phyloP scores from a whole-genome alignment of 2,797 vertebrate species.

The Dryobates pubescens region DNA sequence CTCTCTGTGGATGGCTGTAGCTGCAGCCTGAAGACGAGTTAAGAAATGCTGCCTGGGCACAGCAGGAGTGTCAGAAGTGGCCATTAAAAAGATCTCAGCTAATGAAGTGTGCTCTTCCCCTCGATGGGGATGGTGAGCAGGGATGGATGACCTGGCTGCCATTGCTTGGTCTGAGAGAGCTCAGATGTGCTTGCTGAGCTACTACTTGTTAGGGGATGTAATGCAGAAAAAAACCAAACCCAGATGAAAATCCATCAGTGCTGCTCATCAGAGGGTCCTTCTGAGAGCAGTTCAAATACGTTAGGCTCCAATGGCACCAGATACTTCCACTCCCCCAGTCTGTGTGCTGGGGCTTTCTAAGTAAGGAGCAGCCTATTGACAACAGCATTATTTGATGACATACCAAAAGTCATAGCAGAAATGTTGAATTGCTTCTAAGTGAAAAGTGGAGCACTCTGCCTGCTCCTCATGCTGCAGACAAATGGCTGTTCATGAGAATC shows the following conservation, averaged over 20 bases:
- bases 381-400: neutral
- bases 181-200: neutral
- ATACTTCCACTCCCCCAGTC: neutral
- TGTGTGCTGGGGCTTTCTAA: neutral
- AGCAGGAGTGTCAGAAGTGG: neutral
- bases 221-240: neutral
- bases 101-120: conserved; percentile 12
- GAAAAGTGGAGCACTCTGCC: neutral
- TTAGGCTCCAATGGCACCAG: neutral
- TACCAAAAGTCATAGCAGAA: neutral
- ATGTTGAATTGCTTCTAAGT: neutral
- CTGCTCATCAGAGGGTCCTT: neutral
- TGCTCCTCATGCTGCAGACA: neutral
- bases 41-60: neutral
- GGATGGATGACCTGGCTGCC: neutral
- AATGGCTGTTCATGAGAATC: neutral
- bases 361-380: neutral
- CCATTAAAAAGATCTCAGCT: neutral
- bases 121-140: neutral
- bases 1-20: neutral
- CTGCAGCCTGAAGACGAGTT: neutral
- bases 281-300: neutral
- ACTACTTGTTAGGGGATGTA: neutral
- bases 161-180: neutral
- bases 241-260: neutral